Conservation (phyloP, 2,888 invertebrate genomes). For the Loripinus fragilis region DNA sequence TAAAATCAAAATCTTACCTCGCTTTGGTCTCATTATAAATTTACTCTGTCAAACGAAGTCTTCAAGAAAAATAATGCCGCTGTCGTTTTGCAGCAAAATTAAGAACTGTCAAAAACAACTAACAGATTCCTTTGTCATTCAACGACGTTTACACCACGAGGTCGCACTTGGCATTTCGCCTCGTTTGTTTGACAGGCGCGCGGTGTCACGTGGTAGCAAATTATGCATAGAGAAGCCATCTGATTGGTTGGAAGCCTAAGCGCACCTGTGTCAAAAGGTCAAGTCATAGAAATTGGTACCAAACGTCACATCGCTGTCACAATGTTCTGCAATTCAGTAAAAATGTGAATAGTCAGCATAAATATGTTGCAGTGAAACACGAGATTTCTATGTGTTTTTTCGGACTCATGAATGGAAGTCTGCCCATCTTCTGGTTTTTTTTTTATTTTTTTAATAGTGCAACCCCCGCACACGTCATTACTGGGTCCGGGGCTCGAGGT, state of each 20-base stretch:
- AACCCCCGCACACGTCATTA: too few relatives aligned
- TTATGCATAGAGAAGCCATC: constrained; percentile 38
- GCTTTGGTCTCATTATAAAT: constrained; percentile 58
- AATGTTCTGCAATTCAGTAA: not conserved
- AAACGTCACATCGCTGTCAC: constrained; percentile 52
- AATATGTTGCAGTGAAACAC: too few relatives aligned
- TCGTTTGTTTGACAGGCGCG: constrained; percentile 73
- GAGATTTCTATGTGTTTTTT: too few relatives aligned
- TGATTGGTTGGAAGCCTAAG: constrained; percentile 52
- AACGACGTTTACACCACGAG: constrained; percentile 58
- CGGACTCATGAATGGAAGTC: too few relatives aligned
- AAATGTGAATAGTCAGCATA: not conserved
- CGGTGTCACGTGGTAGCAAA: constrained; percentile 67
- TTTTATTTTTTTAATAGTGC: too few relatives aligned
- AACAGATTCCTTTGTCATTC: not conserved
- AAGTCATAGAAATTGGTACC: constrained; percentile 46
- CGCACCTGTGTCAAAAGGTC: constrained; percentile 27
- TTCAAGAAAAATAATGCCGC: not conserved
- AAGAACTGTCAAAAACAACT: not conserved
- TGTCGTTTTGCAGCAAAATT: not conserved
- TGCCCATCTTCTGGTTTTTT: too few relatives aligned
- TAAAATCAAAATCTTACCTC: constrained; percentile 61
- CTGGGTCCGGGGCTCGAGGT: too few relatives aligned
- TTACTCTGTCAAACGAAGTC: too few relatives aligned
- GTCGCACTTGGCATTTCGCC: constrained; percentile 37